A percentile compares a stretch with the other conserved stretches of the same genome.
Conservation (phyloP, 2,888 invertebrate genomes). For the Nemotelus pantherinus region DNA sequence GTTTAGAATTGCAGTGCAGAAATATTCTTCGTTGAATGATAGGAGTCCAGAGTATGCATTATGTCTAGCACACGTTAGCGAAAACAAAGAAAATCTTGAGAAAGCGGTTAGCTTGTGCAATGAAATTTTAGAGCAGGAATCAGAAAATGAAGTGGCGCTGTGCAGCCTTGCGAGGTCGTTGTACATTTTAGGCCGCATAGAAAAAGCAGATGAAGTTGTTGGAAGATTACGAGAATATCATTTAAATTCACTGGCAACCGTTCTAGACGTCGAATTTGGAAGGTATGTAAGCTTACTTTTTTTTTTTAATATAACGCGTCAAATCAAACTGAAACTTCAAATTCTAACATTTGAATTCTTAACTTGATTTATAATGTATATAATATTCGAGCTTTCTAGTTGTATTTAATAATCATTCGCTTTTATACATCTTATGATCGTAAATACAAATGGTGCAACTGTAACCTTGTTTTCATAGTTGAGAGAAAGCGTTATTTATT, state of each 20-base stretch:
- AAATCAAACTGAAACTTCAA: too few relatives aligned
- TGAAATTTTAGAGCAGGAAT: conserved; percentile 56
- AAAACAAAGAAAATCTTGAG: conserved; percentile 58
- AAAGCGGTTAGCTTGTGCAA: conserved; percentile 65
- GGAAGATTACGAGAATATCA: neutral
- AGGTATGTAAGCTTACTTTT: conserved; percentile 11
- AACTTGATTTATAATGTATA: too few relatives aligned
- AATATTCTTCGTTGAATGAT: conserved; percentile 55
- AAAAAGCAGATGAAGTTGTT: conserved; percentile 9
- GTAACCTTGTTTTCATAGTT: too few relatives aligned
- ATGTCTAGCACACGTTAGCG: conserved; percentile 57
- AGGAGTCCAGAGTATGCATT: conserved; percentile 53
- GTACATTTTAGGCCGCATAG: neutral
- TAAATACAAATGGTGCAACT: too few relatives aligned
- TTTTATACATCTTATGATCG: too few relatives aligned
- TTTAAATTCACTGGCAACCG: neutral
- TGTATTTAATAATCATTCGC: too few relatives aligned
- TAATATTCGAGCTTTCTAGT: too few relatives aligned
- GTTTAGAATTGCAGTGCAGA: conserved; percentile 64
- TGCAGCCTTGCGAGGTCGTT: conserved; percentile 23
- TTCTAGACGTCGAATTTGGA: conserved; percentile 2
- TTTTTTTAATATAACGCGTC: neutral
- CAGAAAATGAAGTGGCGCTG: neutral
- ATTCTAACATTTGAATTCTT: too few relatives aligned
- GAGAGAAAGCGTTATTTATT: too few relatives aligned